phyloP scores from a whole-genome alignment of 2,113 vertebrate species.

The Suncus etruscus region DNA sequence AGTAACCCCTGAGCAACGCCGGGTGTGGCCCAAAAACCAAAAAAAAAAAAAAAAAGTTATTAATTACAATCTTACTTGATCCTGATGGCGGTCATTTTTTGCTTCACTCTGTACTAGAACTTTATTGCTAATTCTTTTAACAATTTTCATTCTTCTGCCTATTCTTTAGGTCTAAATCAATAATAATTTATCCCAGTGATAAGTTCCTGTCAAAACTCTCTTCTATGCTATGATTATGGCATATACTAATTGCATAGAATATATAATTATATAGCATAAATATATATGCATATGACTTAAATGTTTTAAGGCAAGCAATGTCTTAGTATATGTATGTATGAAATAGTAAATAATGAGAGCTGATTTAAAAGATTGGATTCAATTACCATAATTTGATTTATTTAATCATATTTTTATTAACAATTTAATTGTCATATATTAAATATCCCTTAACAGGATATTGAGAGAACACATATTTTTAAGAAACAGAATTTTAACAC shows the following conservation, averaged over 20 bases:
- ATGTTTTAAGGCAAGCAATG: too few species aligned
- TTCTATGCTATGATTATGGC: neutral
- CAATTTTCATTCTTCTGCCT: neutral
- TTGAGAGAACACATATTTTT: neutral
- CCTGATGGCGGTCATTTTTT: neutral
- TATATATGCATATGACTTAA: neutral
- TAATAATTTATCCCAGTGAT: neutral
- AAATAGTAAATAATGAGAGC: too few species aligned
- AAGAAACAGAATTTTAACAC: neutral
- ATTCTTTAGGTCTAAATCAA: neutral
- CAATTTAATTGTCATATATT: neutral
- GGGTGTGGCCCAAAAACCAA: too few species aligned
- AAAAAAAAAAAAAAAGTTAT: too few species aligned
- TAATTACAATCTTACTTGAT: neutral
- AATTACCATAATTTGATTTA: slow-evolving; percentile 23
- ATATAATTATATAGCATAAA: neutral
- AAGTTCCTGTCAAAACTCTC: neutral
- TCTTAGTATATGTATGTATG: too few species aligned
- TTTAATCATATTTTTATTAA: neutral
- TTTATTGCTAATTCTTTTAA: neutral
- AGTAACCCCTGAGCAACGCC: too few species aligned
- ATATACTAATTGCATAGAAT: too few species aligned
- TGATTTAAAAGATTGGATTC: neutral
- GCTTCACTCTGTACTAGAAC: neutral
- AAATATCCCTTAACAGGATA: neutral